phyloP scores from a whole-genome alignment of 2,113 vertebrate species.

The Dicaeum eximium region DNA sequence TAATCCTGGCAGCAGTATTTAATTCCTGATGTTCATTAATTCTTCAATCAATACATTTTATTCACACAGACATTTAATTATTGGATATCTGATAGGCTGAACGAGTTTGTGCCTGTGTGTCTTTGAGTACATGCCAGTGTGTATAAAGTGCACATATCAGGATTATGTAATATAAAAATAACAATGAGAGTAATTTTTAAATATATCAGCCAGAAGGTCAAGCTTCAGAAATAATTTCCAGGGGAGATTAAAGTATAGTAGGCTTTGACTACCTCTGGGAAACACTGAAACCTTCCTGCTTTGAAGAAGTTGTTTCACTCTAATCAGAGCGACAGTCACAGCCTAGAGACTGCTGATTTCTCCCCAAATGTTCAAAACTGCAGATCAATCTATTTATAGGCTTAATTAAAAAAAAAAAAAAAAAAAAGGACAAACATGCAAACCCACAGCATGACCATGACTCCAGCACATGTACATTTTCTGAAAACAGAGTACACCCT shows the following conservation, averaged over 20 bases:
- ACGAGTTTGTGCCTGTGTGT: accelerated
- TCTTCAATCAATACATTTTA: neutral
- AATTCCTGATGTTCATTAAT: neutral
- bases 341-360: neutral
- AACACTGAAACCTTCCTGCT: neutral
- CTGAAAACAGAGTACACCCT: neutral
- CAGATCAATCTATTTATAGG: neutral
- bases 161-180: neutral
- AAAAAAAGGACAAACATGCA: neutral
- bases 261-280: neutral
- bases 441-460: neutral
- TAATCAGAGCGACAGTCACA: neutral
- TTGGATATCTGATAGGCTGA: neutral
- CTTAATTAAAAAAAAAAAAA: neutral
- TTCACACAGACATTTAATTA: neutral
- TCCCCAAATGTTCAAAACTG: neutral
- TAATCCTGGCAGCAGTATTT: neutral
- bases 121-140: neutral
- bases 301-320: neutral
- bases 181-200: neutral
- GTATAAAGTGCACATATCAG: neutral
- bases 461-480: accelerated
- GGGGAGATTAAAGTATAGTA: neutral
- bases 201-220: neutral
- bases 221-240: neutral